A percentile compares a stretch with the other conserved stretches of the same genome.
These are phyloP conservation scores for Rhynchomys soricoides DNA, from an alignment of 2,113 vertebrate species.

Conservation along the genomic window DNA sequence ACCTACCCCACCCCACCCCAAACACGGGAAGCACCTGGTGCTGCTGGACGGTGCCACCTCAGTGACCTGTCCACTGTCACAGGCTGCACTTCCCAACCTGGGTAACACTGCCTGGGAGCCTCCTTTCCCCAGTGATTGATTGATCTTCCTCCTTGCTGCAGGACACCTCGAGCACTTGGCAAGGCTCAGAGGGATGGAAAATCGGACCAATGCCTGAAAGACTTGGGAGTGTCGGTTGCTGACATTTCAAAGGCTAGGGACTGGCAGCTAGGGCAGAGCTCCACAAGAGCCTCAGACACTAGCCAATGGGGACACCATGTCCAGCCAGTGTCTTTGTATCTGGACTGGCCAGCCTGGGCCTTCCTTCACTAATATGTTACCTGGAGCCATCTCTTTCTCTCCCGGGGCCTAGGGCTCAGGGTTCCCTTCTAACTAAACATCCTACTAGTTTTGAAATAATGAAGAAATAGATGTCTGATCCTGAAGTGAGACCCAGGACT, in stretches of 20 bases:
- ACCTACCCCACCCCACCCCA: too few relatives aligned
- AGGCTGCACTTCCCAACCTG: not conserved
- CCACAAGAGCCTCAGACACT: not conserved
- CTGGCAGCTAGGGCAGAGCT: not conserved
- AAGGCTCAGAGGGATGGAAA: not conserved
- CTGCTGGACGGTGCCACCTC: too few relatives aligned
- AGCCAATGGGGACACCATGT: rapidly evolving
- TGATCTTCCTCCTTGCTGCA: not conserved
- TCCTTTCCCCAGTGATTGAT: not conserved
- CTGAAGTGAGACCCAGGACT: not conserved
- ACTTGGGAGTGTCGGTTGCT: not conserved
- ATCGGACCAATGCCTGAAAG: not conserved
- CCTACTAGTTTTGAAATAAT: not conserved
- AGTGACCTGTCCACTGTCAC: too few relatives aligned
- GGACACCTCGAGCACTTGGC: not conserved
- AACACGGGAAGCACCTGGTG: not conserved
- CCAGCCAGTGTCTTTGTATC: rapidly evolving
- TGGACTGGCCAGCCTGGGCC: not conserved
- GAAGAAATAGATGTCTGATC: not conserved
- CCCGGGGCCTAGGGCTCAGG: not conserved
- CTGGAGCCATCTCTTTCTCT: not conserved
- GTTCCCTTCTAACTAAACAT: not conserved
- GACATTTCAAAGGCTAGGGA: not conserved
- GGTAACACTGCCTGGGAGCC: not conserved
- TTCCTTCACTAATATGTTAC: not conserved